These are phyloP conservation scores for Diorhabda carinulata DNA, from an alignment of 1,140 invertebrate genomes.

Conservation along the genomic window DNA sequence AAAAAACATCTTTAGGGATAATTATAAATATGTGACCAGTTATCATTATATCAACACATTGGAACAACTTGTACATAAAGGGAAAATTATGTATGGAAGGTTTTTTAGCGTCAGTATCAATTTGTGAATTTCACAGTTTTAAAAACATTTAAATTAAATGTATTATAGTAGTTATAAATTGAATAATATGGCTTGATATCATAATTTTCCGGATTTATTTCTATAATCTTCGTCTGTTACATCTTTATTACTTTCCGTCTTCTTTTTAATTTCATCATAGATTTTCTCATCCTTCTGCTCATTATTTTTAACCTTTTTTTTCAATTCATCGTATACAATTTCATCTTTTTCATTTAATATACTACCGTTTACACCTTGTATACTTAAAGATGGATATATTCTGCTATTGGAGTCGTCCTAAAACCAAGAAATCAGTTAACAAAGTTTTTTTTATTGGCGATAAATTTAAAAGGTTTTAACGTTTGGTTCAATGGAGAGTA, in stretches of 20 bases:
- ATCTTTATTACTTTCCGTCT: neutral
- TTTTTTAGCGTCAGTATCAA: too few relatives aligned
- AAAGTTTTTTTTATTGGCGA: too few relatives aligned
- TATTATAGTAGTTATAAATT: too few relatives aligned
- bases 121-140: too few relatives aligned
- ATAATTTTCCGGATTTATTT: neutral
- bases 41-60: too few relatives aligned
- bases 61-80: too few relatives aligned
- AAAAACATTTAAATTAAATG: too few relatives aligned
- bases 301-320: slow-evolving; percentile 15
- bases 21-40: too few relatives aligned
- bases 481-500: too few relatives aligned
- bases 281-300: slow-evolving; percentile 40
- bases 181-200: neutral
- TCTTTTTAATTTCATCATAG: slow-evolving; percentile 36
- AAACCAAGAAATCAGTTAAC: neutral
- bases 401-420: neutral
- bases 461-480: too few relatives aligned
- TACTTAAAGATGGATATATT: neutral
- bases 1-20: too few relatives aligned
- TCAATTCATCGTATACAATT: slow-evolving; percentile 39
- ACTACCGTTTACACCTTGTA: neutral
- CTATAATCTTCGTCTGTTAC: neutral
- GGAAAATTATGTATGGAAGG: too few relatives aligned
- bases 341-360: slow-evolving; percentile 42